Conservation (phyloP, 2,888 invertebrate species). For the Standfussiana lucernea region DNA sequence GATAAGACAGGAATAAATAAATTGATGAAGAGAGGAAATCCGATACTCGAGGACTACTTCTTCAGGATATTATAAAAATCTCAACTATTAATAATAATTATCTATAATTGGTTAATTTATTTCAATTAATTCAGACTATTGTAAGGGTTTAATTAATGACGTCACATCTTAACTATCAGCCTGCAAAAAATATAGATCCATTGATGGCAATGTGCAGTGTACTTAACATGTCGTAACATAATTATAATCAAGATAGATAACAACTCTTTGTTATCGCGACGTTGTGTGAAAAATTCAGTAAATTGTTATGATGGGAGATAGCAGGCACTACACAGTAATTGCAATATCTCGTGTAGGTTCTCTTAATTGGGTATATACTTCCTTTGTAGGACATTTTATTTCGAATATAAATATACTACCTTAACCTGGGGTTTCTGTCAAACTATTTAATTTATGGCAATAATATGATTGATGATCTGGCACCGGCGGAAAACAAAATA, state of each 20-base stretch:
- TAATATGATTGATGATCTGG: background rate
- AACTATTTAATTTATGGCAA: background rate
- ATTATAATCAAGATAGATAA: slow-evolving; percentile 33
- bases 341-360: slow-evolving; percentile 33
- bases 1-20: background rate
- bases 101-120: background rate
- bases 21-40: background rate
- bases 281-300: slow-evolving; percentile 36
- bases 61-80: too few relatives aligned
- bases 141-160: too few relatives aligned
- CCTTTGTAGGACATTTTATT: background rate
- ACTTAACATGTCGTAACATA: slow-evolving; percentile 9
- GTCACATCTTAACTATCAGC: background rate
- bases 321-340: slow-evolving; percentile 52
- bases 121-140: background rate
- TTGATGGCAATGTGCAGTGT: slow-evolving; percentile 9
- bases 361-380: slow-evolving; percentile 42
- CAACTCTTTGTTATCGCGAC: slow-evolving; percentile 20
- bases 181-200: slow-evolving; percentile 25
- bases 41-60: background rate
- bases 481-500: background rate
- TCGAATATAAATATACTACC: background rate
- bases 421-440: background rate
- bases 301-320: slow-evolving; percentile 34
- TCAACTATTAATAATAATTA: background rate